Percentiles rank a stretch among this genome's conserved stretches.
These are phyloP conservation scores for Adelphocoris suturalis DNA, from an alignment of 2,888 invertebrate species.

Conservation along the genomic window DNA sequence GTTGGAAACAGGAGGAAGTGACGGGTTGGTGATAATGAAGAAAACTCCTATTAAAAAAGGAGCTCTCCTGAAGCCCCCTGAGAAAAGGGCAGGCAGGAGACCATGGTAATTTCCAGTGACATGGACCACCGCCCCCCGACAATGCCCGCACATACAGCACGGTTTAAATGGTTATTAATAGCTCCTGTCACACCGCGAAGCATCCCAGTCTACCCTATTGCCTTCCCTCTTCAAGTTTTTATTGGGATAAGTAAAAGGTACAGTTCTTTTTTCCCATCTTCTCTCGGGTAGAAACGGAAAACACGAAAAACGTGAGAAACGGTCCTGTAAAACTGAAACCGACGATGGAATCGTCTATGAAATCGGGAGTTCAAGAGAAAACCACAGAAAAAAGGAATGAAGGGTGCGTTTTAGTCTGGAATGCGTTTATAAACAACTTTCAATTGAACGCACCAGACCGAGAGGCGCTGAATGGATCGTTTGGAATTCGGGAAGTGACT, in stretches of 20 bases:
- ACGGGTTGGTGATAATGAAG: slow-evolving; percentile 58
- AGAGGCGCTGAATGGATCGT: not conserved
- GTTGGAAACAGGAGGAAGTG: slow-evolving; percentile 51
- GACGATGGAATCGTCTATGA: slow-evolving; percentile 40
- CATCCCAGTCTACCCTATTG: not conserved
- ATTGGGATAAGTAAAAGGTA: slow-evolving; percentile 28
- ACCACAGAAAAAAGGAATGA: not conserved
- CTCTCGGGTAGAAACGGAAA: not conserved
- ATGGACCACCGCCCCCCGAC: slow-evolving; percentile 66
- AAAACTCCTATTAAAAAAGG: slow-evolving; percentile 44
- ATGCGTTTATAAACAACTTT: slow-evolving; percentile 26
- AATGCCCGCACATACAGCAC: slow-evolving; percentile 66
- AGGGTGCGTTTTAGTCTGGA: slow-evolving; percentile 6
- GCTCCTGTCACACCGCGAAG: slow-evolving; percentile 42
- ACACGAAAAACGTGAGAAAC: slow-evolving; percentile 59
- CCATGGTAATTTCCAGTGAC: slow-evolving; percentile 68
- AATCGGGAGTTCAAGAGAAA: slow-evolving; percentile 27
- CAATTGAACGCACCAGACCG: slow-evolving; percentile 24
- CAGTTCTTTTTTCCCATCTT: not conserved
- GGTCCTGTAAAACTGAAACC: not conserved
- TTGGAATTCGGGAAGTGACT: not conserved
- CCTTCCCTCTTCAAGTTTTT: slow-evolving; percentile 4
- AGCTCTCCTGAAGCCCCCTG: not conserved
- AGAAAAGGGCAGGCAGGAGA: slow-evolving; percentile 62
- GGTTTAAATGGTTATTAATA: slow-evolving; percentile 69